Conservation (phyloP, 2,113 vertebrate species). For the Tenebrosternarchus preto region DNA sequence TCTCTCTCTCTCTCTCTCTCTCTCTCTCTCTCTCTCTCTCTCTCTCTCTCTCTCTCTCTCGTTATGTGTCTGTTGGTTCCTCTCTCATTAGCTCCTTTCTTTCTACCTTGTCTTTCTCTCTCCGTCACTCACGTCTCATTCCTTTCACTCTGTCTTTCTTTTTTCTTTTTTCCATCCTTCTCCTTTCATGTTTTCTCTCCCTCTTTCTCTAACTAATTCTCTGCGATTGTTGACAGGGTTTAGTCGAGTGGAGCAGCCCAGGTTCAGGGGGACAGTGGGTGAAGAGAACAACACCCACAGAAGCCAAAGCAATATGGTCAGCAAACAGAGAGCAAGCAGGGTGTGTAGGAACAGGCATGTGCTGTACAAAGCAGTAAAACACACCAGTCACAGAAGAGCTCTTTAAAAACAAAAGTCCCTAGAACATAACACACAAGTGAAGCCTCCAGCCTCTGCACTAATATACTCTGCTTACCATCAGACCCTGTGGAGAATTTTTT, state of each 20-base stretch:
- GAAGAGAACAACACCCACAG: not conserved
- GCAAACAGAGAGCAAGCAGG: too few relatives aligned
- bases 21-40: not conserved
- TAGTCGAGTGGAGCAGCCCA: not conserved
- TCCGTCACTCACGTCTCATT: not conserved
- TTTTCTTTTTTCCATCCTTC: not conserved
- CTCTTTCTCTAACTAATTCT: not conserved
- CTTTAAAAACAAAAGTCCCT: constrained; percentile 1
- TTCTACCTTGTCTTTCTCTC: not conserved
- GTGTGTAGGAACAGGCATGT: not conserved
- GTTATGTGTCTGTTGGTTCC: not conserved
- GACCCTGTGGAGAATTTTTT: constrained; percentile 23
- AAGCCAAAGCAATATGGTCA: not conserved
- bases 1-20: not conserved
- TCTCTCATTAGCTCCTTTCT: not conserved
- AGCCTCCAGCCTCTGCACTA: not conserved
- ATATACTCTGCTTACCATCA: not conserved
- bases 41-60: not conserved
- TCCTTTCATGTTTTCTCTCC: not conserved
- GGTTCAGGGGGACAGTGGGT: not conserved
- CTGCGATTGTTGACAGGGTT: too few relatives aligned
- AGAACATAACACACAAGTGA: not conserved
- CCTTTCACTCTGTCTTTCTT: too few relatives aligned
- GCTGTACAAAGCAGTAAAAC: not conserved
- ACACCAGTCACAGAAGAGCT: constrained; percentile 3